These are phyloP conservation scores for Rhinichthys klamathensis DNA, from an alignment of 2,113 vertebrate genomes.

Conservation along the genomic window DNA sequence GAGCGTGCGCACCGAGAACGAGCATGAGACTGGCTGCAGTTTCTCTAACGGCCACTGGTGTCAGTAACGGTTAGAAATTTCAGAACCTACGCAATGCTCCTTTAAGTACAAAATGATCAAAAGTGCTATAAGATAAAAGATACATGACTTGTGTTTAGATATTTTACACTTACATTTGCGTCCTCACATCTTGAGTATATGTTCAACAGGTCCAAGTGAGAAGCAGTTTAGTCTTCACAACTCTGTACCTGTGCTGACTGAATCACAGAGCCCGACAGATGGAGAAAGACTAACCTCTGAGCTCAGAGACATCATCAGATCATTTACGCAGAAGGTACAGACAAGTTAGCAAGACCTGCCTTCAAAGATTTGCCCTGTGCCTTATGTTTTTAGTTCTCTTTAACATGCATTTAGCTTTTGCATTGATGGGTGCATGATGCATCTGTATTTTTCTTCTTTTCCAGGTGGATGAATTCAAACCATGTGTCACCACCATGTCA, in stretches of 20 bases:
- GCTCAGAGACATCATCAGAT: conserved; percentile 80
- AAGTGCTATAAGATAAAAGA: not conserved
- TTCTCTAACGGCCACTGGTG: too few relatives aligned
- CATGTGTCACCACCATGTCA: conserved; percentile 66
- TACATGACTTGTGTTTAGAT: not conserved
- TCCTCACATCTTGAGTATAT: not conserved
- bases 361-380: not conserved
- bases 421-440: not conserved
- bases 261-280: conserved; percentile 67
- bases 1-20: too few relatives aligned
- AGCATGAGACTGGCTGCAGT: too few relatives aligned
- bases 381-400: conserved; percentile 19
- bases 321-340: conserved; percentile 81
- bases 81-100: too few relatives aligned
- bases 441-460: conserved; percentile 43
- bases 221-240: not conserved
- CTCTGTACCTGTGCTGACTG: not conserved
- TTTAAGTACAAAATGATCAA: conserved; percentile 12
- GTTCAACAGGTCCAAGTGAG: conserved; percentile 18
- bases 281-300: conserved; percentile 84
- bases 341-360: not conserved
- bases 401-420: not conserved
- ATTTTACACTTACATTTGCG: not conserved
- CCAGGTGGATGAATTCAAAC: conserved; percentile 87
- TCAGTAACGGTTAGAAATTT: too few relatives aligned